Conservation (phyloP, 1,140 invertebrate genomes). For the Drosophila persimilis region DNA sequence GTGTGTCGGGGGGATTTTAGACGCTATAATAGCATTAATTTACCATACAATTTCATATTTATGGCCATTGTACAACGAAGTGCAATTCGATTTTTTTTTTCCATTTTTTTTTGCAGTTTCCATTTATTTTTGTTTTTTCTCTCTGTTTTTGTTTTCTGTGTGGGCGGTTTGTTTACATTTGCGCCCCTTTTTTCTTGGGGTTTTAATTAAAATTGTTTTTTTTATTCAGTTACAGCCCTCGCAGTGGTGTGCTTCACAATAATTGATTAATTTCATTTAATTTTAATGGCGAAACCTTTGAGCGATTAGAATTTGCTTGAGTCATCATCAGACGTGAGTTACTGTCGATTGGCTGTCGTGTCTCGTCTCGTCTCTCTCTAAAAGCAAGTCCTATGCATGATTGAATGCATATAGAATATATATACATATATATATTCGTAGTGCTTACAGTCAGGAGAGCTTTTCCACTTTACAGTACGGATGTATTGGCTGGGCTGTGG, state of each 20-base stretch:
- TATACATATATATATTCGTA: not conserved
- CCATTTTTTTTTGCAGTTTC: conserved; percentile 11
- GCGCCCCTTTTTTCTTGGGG: conserved; percentile 52
- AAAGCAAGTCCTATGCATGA: conserved; percentile 5
- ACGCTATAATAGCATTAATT: conserved; percentile 79
- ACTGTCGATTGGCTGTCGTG: conserved; percentile 16
- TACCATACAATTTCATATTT: conserved; percentile 79
- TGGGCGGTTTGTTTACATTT: conserved; percentile 73
- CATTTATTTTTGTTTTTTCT: conserved; percentile 10
- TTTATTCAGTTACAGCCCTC: conserved; percentile 36
- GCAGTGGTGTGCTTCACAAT: conserved; percentile 28
- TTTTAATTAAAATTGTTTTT: conserved; percentile 57
- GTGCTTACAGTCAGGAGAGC: no score
- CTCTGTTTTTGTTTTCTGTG: conserved; percentile 32
- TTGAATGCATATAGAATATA: conserved; percentile 22
- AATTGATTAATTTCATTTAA: conserved; percentile 48
- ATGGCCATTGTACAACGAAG: conserved; percentile 73
- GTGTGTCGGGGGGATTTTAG: conserved; percentile 54
- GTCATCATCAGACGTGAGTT: conserved; percentile 54
- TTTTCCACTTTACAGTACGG: not conserved
- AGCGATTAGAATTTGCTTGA: conserved; percentile 51
- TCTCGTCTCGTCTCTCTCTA: no score
- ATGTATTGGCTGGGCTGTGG: conserved; percentile 19
- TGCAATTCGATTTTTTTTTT: conserved; percentile 55
- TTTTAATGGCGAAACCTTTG: conserved; percentile 29